Evolutionary conservation across 92 coral and sea anemone species (phyloP).

Genomic region (Hydrozoanthus gracilis): DNA sequence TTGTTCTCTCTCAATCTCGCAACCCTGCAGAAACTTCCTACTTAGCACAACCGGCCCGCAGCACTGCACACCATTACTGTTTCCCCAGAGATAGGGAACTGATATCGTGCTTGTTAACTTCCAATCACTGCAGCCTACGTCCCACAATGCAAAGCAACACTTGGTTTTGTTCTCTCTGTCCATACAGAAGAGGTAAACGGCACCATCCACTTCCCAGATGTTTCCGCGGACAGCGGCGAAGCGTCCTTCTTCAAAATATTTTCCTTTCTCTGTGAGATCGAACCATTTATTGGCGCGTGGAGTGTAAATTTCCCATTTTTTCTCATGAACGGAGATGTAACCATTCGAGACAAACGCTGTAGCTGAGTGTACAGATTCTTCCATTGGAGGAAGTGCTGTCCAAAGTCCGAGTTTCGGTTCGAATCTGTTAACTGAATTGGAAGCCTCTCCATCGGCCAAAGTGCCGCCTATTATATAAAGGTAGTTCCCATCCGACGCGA

Average conservation of each 20-base stretch:
- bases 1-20: neutral
- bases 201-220: constrained; percentile 31
- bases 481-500: constrained; percentile 33
- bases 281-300: constrained; percentile 25
- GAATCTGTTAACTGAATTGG: constrained; percentile 20
- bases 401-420: constrained; percentile 26
- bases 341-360: constrained; percentile 28
- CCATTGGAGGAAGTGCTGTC: constrained; percentile 24
- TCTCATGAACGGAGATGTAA: constrained; percentile 22
- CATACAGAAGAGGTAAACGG: constrained; percentile 29
- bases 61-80: neutral
- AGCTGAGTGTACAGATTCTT: constrained; percentile 27
- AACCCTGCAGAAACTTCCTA: constrained; percentile 34
- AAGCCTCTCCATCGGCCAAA: constrained; percentile 17
- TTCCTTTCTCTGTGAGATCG: constrained; percentile 27
- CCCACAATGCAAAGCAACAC: constrained; percentile 37
- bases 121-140: constrained; percentile 19
- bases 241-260: neutral
- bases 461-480: constrained; percentile 24
- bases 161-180: neutral
- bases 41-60: constrained; percentile 37
- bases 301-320: constrained; percentile 19
- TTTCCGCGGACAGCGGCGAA: constrained; percentile 5
- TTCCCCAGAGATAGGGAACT: constrained; percentile 17
- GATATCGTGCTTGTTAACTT: constrained; percentile 9